phyloP scores from a whole-genome alignment of 2,888 invertebrate species.

The Chaitophorus viminalis region DNA sequence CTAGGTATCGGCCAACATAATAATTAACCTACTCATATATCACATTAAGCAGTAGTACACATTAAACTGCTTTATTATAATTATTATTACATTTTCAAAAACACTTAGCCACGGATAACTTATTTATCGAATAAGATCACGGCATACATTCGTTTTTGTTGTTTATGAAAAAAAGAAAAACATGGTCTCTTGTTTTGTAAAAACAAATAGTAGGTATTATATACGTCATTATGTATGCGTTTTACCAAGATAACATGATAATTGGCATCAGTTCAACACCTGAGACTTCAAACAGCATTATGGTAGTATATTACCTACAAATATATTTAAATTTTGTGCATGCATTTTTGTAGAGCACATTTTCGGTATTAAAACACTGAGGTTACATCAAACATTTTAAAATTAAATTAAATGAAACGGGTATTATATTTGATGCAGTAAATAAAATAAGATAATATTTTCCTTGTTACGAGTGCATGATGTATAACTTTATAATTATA shows the following conservation, averaged over 20 bases:
- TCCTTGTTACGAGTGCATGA: no score
- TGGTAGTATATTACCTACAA: background rate
- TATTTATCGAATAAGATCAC: background rate
- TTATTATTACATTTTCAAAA: background rate
- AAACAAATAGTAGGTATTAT: background rate
- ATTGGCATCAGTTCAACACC: background rate
- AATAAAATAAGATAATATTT: no score
- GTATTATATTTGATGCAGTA: background rate
- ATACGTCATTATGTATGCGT: background rate
- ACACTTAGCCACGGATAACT: background rate
- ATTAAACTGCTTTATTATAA: background rate
- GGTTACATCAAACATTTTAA: background rate
- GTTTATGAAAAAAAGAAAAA: background rate
- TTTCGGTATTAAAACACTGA: background rate
- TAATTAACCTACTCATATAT: conserved; percentile 14
- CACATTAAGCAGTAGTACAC: background rate
- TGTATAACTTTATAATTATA: background rate
- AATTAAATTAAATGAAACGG: background rate
- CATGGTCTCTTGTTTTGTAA: background rate
- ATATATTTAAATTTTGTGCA: background rate
- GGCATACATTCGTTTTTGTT: background rate
- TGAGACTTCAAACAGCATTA: background rate
- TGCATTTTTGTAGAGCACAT: background rate
- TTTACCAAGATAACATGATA: background rate
- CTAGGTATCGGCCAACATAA: conserved; percentile 24